Evolutionary conservation across 2,797 vertebrate species (phyloP).

Genomic region (Squalus acanthias): DNA sequence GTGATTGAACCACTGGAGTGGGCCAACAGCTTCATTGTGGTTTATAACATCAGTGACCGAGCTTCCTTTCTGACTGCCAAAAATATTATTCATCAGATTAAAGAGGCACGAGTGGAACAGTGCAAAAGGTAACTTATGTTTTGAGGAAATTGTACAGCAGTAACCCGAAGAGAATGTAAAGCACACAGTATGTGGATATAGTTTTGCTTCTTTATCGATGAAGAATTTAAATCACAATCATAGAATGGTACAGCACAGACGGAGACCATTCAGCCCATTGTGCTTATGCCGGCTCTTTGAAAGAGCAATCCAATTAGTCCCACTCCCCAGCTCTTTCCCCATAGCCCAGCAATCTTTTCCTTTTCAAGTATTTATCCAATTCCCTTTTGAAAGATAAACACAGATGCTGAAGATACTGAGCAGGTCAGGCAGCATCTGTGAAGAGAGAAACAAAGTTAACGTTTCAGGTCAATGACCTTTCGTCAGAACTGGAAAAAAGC

Average conservation of each 20-base stretch:
- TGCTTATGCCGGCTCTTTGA: background rate
- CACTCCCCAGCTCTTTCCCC: background rate
- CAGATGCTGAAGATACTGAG: too few relatives aligned
- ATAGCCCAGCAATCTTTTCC: too few relatives aligned
- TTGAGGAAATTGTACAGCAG: background rate
- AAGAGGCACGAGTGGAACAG: conserved; percentile 55
- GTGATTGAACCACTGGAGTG: conserved; percentile 66
- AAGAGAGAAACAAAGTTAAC: too few relatives aligned
- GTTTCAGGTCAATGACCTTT: too few relatives aligned
- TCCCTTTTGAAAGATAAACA: too few relatives aligned
- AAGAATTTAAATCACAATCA: background rate
- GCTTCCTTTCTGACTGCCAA: conserved; percentile 63
- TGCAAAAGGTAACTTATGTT: conserved; percentile 61
- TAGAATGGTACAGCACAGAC: background rate
- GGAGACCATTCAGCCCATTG: too few relatives aligned
- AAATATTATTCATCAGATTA: conserved; percentile 61
- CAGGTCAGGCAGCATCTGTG: too few relatives aligned
- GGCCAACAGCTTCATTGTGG: conserved; percentile 67
- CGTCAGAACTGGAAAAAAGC: too few relatives aligned
- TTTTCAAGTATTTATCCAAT: too few relatives aligned
- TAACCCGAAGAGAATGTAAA: background rate
- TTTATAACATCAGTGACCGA: conserved; percentile 67
- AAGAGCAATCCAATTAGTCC: background rate
- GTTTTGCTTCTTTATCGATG: background rate
- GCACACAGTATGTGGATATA: background rate